Evolutionary conservation across 2,888 invertebrate species (phyloP).

Genomic region (Nesidiocoris tenuis): DNA sequence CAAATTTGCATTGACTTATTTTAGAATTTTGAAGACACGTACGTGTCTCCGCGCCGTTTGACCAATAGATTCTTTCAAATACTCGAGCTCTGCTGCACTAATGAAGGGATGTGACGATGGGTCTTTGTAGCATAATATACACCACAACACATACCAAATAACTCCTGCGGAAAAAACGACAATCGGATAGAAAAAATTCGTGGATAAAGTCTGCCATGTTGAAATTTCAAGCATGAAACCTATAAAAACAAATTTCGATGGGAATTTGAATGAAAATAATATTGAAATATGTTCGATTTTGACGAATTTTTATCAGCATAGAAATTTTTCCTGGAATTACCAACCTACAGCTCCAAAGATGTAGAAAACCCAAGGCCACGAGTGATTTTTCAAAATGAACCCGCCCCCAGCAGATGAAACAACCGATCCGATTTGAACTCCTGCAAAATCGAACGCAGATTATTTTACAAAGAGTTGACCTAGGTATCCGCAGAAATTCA

Average conservation of each 20-base stretch:
- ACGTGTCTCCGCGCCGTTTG: slow-evolving; percentile 52
- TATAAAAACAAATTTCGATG: too few relatives aligned
- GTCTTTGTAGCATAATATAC: slow-evolving; percentile 55
- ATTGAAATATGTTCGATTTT: too few relatives aligned
- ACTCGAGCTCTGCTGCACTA: slow-evolving; percentile 68
- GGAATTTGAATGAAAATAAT: too few relatives aligned
- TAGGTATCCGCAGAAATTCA: too few relatives aligned
- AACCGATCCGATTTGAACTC: slow-evolving; percentile 52
- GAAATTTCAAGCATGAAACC: too few relatives aligned
- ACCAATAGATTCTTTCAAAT: slow-evolving; percentile 66
- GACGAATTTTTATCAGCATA: too few relatives aligned
- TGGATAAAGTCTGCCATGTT: too few relatives aligned
- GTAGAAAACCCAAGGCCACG: slow-evolving; percentile 53
- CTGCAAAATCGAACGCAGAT: too few relatives aligned
- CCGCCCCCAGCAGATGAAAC: slow-evolving; percentile 51
- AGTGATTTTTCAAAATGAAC: slow-evolving; percentile 53
- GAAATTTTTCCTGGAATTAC: too few relatives aligned
- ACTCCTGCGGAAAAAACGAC: slow-evolving; percentile 50
- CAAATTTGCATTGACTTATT: too few relatives aligned
- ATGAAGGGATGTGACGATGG: slow-evolving; percentile 74
- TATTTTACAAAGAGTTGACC: neutral
- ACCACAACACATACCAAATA: slow-evolving; percentile 55
- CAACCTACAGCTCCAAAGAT: slow-evolving; percentile 51
- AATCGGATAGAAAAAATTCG: too few relatives aligned
- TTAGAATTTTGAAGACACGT: too few relatives aligned